phyloP scores from a whole-genome alignment of 2,888 invertebrate species.

The Bombyx huttoni region DNA sequence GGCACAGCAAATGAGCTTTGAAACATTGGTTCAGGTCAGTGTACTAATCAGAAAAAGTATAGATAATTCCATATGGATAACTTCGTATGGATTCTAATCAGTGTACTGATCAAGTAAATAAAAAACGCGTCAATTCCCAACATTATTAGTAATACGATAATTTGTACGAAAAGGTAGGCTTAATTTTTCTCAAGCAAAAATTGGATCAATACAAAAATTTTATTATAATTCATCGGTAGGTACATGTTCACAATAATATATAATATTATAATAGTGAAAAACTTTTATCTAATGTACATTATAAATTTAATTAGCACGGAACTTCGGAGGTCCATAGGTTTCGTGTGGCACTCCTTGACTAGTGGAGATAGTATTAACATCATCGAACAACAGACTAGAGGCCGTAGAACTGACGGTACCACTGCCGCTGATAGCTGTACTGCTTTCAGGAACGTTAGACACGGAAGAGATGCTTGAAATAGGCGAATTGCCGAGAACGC shows the following conservation, averaged over 20 bases:
- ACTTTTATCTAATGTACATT: constrained; percentile 6
- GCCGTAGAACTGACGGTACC: constrained; percentile 14
- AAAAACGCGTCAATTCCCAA: too few species aligned
- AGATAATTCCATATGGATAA: too few species aligned
- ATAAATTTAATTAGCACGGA: constrained; percentile 24
- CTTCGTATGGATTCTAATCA: too few species aligned
- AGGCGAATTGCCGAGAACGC: background rate
- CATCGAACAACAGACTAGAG: constrained; percentile 19
- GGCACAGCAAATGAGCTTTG: too few species aligned
- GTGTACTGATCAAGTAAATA: too few species aligned
- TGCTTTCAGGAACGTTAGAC: background rate
- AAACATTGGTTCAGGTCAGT: too few species aligned
- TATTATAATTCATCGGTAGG: background rate
- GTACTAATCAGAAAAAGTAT: too few species aligned
- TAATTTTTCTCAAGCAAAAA: too few species aligned
- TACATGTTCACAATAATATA: constrained; percentile 1
- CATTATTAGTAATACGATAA: too few species aligned
- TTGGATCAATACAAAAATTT: background rate
- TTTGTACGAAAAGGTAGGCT: too few species aligned
- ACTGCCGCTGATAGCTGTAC: background rate
- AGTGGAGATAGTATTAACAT: constrained; percentile 32
- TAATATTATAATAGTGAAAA: constrained; percentile 7
- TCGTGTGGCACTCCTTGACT: constrained; percentile 58
- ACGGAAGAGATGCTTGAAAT: background rate
- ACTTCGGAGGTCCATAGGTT: constrained; percentile 53